Evolutionary conservation across 2,797 vertebrate genomes (phyloP).

Genomic region (Leptodactylus fallax): DNA sequence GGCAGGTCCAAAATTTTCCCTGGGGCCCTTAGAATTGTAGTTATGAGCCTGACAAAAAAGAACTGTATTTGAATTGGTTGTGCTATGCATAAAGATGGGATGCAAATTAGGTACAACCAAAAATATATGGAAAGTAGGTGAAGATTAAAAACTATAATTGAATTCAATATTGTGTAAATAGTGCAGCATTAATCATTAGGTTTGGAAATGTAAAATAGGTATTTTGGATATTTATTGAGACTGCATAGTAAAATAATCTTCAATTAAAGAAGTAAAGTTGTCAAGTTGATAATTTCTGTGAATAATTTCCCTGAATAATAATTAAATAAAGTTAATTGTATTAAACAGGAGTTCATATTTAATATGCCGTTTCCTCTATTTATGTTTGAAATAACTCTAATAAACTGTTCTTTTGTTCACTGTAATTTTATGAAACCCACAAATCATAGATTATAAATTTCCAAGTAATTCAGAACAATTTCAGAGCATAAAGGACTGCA

Average conservation of each 20-base stretch:
- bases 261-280: background rate
- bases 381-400: conserved; percentile 24
- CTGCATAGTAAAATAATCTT: conserved; percentile 1
- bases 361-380: conserved; percentile 14
- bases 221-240: conserved; percentile 30
- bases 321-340: conserved; percentile 49
- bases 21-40: too few relatives aligned
- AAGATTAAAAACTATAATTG: background rate
- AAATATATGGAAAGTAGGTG: too few relatives aligned
- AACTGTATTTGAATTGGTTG: background rate
- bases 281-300: background rate
- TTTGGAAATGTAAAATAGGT: conserved; percentile 5
- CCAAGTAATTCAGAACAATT: conserved; percentile 41
- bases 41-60: too few relatives aligned
- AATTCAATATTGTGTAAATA: background rate
- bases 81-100: background rate
- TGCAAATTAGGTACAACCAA: background rate
- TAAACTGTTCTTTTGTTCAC: conserved; percentile 34
- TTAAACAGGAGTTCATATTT: conserved; percentile 39
- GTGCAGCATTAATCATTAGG: background rate
- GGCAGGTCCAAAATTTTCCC: too few relatives aligned
- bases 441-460: conserved; percentile 58
- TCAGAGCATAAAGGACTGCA: conserved; percentile 18
- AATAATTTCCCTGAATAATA: conserved; percentile 29
- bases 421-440: conserved; percentile 46